Percentiles rank a stretch among this genome's conserved stretches.
Evolutionary conservation across 2,888 invertebrate species (phyloP).

Genomic region (Lathronympha strigana): DNA sequence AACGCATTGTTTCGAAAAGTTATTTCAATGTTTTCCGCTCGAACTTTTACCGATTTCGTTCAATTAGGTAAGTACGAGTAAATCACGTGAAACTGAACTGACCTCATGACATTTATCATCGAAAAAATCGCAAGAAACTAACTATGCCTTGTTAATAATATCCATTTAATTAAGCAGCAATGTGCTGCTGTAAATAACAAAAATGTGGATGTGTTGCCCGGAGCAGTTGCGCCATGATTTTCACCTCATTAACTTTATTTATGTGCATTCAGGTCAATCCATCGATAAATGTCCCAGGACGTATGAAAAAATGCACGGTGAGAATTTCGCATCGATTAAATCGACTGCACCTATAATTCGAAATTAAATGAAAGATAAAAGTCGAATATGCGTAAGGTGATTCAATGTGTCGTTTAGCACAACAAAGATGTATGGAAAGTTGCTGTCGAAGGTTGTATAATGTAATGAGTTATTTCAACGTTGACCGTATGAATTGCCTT

Average conservation of each 20-base stretch:
- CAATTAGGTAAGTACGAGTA: conserved; percentile 17
- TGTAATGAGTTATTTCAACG: conserved; percentile 41
- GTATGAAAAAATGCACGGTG: conserved; percentile 64
- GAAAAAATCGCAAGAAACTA: conserved; percentile 31
- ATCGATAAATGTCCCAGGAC: conserved; percentile 68
- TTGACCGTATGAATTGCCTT: conserved; percentile 39
- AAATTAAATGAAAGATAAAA: conserved; percentile 42
- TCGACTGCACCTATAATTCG: conserved; percentile 61
- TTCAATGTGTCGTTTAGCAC: conserved; percentile 46
- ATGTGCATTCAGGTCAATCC: conserved; percentile 68
- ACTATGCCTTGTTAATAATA: conserved; percentile 37
- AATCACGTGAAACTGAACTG: conserved; percentile 17
- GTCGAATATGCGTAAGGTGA: conserved; percentile 42
- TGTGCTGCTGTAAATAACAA: conserved; percentile 53
- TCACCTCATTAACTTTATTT: conserved; percentile 77
- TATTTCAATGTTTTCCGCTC: conserved; percentile 4
- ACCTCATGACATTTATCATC: conserved; percentile 26
- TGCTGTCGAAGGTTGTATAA: conserved; percentile 44
- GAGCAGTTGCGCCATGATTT: conserved; percentile 62
- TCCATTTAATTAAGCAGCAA: conserved; percentile 57
- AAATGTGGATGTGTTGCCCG: conserved; percentile 44
- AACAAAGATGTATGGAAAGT: conserved; percentile 44
- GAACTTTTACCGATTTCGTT: conserved; percentile 21
- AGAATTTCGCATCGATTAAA: conserved; percentile 73
- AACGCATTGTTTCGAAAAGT: conserved; percentile 30